Base-by-base conservation (phyloP, 2,888 invertebrate genomes). In the Brachynemurus nebulosus region DNA sequence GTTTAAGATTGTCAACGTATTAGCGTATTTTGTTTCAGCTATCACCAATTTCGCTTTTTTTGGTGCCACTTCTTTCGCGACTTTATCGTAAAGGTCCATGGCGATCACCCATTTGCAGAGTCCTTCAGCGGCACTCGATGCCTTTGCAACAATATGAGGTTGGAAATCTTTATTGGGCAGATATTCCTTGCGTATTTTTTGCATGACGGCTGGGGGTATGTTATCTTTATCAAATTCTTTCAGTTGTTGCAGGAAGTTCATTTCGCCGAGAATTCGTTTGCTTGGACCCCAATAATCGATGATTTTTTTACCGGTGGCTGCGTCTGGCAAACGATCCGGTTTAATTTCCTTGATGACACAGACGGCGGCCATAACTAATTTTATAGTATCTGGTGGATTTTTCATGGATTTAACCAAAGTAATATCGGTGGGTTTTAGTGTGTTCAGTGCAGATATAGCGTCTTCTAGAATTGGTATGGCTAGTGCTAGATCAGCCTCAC, bases 51-150 rank as follows among this genome's bases (percentile, higher is more conserved):
- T 85, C 7, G 78, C 81, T 59, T 88, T 86, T 64, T 91, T 91
- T 0, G 90, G 90, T 8, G 83, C 86, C 5, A 86, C 85, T 37
- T 79, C 75, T 65, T 84, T 86, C 38, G 83, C 83, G 2, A 86
- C 85, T 37, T 76, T 76, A 58, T 91, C 89, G 59, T 91, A 91
- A 65, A 84, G 78, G 57, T 90, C 88, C 78, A 91, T 83, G 1
- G 90, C 90, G 50, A 85, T 76, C 42, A 91, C 84, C 91, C 91
- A 91, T 59, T 86, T 83, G 60, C 89, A 90, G 30, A 89, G 67
- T 42, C 92, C 93, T 67, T 95, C 92, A 16, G 93, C 95, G 3
- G 96, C 96, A 50, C 88, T 80, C 0, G 93, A 95, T 1, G 92
- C 92, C 63, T 89, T 86, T 11, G 84, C 83, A 44, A 89, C 82